Conservation (phyloP, 2,797 vertebrate genomes). For the Halcyon badia region DNA sequence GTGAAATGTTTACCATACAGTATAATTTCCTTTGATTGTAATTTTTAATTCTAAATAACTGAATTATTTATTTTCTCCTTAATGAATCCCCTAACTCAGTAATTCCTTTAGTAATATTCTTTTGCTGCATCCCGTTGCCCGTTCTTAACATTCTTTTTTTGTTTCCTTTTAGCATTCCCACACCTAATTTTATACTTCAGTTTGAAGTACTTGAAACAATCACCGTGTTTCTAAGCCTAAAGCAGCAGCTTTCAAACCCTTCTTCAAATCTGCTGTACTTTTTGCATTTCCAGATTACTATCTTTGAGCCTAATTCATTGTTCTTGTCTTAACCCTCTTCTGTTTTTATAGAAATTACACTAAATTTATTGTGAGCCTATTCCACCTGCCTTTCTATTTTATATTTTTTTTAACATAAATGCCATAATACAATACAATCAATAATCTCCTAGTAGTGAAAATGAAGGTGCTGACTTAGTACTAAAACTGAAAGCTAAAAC, state of each 20-base stretch:
- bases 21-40: not conserved
- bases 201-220: not conserved
- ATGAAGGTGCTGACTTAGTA: not conserved
- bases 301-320: not conserved
- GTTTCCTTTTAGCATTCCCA: not conserved
- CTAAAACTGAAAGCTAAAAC: not conserved
- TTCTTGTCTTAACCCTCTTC: not conserved
- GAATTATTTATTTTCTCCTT: not conserved
- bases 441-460: not conserved
- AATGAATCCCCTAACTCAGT: not conserved
- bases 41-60: not conserved
- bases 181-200: not conserved
- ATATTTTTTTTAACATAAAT: not conserved
- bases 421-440: not conserved
- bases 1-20: conserved; percentile 14
- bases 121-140: not conserved
- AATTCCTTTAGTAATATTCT: not conserved
- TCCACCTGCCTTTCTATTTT: not conserved
- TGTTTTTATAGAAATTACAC: not conserved
- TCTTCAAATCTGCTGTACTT: not conserved
- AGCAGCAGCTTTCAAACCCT: not conserved
- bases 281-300: not conserved
- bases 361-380: not conserved
- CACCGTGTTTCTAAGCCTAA: not conserved
- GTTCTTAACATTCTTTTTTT: not conserved